Base-by-base conservation (phyloP, 2,888 invertebrate genomes). In the Rhorus exstirpatorius region DNA sequence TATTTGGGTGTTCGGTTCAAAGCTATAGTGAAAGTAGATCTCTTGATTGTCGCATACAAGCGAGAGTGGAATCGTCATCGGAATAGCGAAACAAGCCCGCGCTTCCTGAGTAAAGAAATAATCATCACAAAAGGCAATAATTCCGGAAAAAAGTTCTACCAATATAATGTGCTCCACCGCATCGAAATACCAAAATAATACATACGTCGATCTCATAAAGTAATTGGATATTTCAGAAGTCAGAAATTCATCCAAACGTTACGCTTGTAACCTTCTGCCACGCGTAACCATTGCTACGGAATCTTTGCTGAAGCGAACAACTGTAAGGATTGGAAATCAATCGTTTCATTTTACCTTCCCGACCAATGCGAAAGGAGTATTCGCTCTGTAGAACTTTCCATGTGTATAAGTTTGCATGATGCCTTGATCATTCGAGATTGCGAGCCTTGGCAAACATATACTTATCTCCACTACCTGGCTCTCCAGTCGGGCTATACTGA, bases 361-460 rank as follows among this genome's bases (percentile, higher is more conserved):
- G 17, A 26, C 17, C 49, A 31, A 65, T 65, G 49, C 65, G 44
- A 65, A 49, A 24, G 26, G 63, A 46, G 44, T 63, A 26, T 26
- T n/a, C n/a, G 41, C 12, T 44, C 41, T 24, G 24, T 44, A 44
- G n/a, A 44, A 24, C 31, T 38, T 1, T 38, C 3, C 8, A 38
- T 38, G 10, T 38, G 10, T 38, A n/a, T 65, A 31, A 1, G 65
- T 31, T 17, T 46, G 19, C 31, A 26, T 49, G 31, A 65, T 31
- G 10, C 49, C 49, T 49, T 26, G 46, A 65, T 49, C 65, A 46
- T 12, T 17, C 10, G 17, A 31, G 65, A 49, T 31, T 65, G 65
- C 26, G 17, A 31, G 3, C 19, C 26, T 10, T 65, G 17, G 46
- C 26, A 6, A 51, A 51, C 21, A 21, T 46, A 14, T 26, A n/a